A percentile compares a stretch with the other conserved stretches of the same genome.
phyloP scores from a whole-genome alignment of 1,140 invertebrate species.

The Rhyzopertha dominica region DNA sequence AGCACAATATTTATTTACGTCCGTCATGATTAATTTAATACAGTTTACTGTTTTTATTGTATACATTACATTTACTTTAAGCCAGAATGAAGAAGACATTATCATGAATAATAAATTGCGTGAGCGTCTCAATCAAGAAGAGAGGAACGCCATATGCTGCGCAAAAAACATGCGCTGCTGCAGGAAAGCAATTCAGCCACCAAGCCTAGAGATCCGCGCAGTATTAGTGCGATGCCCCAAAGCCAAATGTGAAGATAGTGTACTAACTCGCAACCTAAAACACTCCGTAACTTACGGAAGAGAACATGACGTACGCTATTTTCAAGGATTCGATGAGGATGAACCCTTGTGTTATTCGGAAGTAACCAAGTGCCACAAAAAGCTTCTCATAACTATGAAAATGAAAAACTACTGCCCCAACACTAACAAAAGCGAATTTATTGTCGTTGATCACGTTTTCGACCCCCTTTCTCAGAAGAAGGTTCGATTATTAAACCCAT shows the following conservation, averaged over 20 bases:
- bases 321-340: conserved; percentile 27
- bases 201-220: conserved; percentile 38
- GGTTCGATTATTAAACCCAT: conserved; percentile 45
- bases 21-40: no score
- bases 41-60: no score
- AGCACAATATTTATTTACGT: no score
- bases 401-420: conserved; percentile 34
- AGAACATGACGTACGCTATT: conserved; percentile 14
- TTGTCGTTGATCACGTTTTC: conserved; percentile 47
- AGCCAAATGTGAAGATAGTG: background rate
- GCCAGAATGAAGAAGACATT: no score
- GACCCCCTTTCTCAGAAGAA: conserved; percentile 43
- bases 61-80: no score
- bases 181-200: conserved; percentile 8
- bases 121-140: conserved; percentile 14
- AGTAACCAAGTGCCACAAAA: conserved; percentile 35
- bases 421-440: conserved; percentile 43
- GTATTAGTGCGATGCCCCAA: conserved; percentile 31
- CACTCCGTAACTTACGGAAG: conserved; percentile 10
- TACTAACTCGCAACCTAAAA: conserved; percentile 15
- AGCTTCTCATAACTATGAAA: conserved; percentile 37
- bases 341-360: conserved; percentile 21
- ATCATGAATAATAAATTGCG: conserved; percentile 11
- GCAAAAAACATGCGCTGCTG: conserved; percentile 27
- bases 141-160: conserved; percentile 23